phyloP scores from a whole-genome alignment of 2,888 invertebrate genomes.

The Philaethria dido region DNA sequence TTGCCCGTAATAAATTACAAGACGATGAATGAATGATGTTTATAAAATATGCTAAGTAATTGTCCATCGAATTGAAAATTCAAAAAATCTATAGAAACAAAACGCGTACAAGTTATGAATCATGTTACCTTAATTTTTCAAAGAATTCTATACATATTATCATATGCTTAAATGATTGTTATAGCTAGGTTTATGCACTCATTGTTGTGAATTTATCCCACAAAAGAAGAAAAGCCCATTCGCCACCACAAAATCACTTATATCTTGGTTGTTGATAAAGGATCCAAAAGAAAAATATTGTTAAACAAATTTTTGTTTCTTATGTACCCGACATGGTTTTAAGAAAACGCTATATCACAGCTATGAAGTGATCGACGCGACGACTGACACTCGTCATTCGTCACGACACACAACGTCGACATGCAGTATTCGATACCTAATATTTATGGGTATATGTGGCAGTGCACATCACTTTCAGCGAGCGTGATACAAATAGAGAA shows the following conservation, averaged over 20 bases:
- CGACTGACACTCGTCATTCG: constrained; percentile 42
- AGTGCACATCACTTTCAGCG: neutral
- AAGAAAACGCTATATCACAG: constrained; percentile 47
- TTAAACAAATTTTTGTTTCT: neutral
- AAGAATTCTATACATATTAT: neutral
- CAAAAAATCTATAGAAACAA: neutral
- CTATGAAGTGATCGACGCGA: constrained; percentile 44
- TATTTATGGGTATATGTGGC: neutral
- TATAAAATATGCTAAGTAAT: constrained; percentile 4
- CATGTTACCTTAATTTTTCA: neutral
- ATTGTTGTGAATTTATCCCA: too few species aligned
- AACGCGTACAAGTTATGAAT: too few species aligned
- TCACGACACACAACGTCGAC: constrained; percentile 40
- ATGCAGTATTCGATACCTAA: neutral
- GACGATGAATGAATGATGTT: constrained; percentile 3
- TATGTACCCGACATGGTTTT: constrained; percentile 30
- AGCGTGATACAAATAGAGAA: neutral
- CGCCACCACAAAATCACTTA: neutral
- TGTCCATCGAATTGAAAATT: neutral
- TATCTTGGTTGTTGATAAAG: neutral
- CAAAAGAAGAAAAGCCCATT: too few species aligned
- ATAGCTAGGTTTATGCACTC: neutral
- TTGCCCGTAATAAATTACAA: constrained; percentile 18
- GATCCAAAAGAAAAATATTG: neutral
- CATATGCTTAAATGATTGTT: too few species aligned